Base-by-base conservation (phyloP, 2,797 vertebrate genomes). In the Synanceia verrucosa region DNA sequence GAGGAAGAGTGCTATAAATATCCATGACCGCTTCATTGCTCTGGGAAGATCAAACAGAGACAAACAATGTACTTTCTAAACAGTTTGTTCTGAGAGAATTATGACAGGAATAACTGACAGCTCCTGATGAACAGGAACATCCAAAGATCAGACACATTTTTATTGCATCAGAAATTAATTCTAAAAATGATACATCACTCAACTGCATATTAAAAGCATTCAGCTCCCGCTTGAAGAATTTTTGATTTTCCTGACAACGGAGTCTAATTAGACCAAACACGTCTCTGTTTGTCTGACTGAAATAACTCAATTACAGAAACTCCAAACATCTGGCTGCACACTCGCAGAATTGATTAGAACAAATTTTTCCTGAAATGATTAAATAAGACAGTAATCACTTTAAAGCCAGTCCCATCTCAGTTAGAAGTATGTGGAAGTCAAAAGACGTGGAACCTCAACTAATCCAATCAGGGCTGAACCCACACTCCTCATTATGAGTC, bases 261-360 rank as follows among this genome's bases (percentile, higher is more conserved):
- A 83, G 88, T 85, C 84, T 92, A 89, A 89, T 92, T 89, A 88
- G 88, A 89, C 84, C 85, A 90, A 92, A 93, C 89, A 85, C 69
- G 78, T 84, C 81, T 90, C 83, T 83, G 86, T 88, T 91, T 90
- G 85, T 91, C 72, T 90, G 89, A 92, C 92, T 92, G 89, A 92
- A 92, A 94, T 94, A 92, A 94, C 91, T 94, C 90, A 94, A 92
- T 94, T 94, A 94, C 82, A 89, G 76, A 87, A 88, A 90, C 85
- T 91, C 87, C 85, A 91, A 92, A 92, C 93, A 94, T 93, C 92
- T 94, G 93, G 91, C 88, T 85, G 87, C 84, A 87, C 89, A 92
- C 88, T 89, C 73, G 60, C 89, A 81, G 81, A 82, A 88, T 91
- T 89, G 89, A 91, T 91, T 91, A 92, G 83, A 92, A 80, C 85